Evolutionary conservation across 1,140 invertebrate genomes (phyloP).

Genomic region (Paracyclopina nana): DNA sequence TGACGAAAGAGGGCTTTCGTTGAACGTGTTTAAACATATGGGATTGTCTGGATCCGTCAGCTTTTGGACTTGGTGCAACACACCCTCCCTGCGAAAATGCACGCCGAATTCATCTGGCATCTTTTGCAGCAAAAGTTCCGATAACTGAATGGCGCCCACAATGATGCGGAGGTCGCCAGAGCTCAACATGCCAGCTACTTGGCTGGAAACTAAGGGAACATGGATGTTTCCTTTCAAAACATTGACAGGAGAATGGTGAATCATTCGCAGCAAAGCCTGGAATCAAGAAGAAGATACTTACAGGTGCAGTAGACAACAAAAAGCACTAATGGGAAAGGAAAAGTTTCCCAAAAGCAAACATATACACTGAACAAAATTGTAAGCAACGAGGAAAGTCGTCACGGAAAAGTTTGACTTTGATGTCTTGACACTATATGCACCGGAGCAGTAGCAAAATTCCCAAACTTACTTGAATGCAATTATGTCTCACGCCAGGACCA

Average conservation of each 20-base stretch:
- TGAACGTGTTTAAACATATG: not conserved
- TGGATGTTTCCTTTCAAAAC: conserved; percentile 51
- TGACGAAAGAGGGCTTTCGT: conserved; percentile 33
- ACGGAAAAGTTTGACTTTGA: too few relatives aligned
- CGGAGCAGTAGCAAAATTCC: too few relatives aligned
- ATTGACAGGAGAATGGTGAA: conserved; percentile 73
- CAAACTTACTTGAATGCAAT: conserved; percentile 63
- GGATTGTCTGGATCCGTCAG: conserved; percentile 41
- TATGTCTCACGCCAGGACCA: conserved; percentile 86
- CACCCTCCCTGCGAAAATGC: conserved; percentile 53
- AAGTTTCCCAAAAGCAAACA: too few relatives aligned
- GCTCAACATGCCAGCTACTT: conserved; percentile 93
- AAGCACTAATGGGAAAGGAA: too few relatives aligned
- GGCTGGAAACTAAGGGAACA: conserved; percentile 82
- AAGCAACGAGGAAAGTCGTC: too few relatives aligned
- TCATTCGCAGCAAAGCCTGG: conserved; percentile 82
- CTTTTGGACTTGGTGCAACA: conserved; percentile 69
- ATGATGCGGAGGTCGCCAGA: conserved; percentile 86
- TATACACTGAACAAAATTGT: too few relatives aligned
- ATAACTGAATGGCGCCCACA: conserved; percentile 89
- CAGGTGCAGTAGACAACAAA: too few relatives aligned
- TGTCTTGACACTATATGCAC: too few relatives aligned
- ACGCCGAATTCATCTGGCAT: conserved; percentile 79
- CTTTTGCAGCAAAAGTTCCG: conserved; percentile 86
- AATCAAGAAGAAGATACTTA: conserved; percentile 24